These are phyloP conservation scores for Aplochiton taeniatus DNA, from an alignment of 2,797 vertebrate species.

Conservation along the genomic window DNA sequence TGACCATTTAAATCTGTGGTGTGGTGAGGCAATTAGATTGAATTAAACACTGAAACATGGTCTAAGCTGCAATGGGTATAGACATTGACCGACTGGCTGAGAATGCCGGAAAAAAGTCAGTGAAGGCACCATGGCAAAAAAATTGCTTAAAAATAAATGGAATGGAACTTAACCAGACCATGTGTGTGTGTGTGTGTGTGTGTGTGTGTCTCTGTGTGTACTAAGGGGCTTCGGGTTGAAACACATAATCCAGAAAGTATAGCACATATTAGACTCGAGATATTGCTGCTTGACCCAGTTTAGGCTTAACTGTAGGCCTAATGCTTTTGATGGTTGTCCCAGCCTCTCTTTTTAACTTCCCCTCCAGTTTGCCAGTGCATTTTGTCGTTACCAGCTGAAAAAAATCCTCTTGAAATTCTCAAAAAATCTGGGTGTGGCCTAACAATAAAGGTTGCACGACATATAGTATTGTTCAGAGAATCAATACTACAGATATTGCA, in stretches of 20 bases:
- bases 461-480: neutral
- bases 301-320: neutral
- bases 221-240: conserved; percentile 21
- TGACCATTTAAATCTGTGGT: conserved; percentile 1
- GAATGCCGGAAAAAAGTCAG: neutral
- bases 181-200: neutral
- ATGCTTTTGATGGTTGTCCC: conserved; percentile 6
- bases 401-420: neutral
- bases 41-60: too few relatives aligned
- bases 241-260: conserved; percentile 54
- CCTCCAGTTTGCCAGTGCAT: too few relatives aligned
- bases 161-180: neutral
- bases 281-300: conserved; percentile 49
- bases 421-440: too few relatives aligned
- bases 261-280: conserved; percentile 28
- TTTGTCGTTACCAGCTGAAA: neutral
- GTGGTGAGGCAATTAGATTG: conserved; percentile 15
- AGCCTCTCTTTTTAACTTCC: neutral
- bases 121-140: neutral
- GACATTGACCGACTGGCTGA: neutral
- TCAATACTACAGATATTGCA: neutral
- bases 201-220: neutral
- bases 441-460: neutral
- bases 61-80: neutral
- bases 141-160: too few relatives aligned